These are phyloP conservation scores for Otus sunia DNA, from an alignment of 2,113 vertebrate species.

Conservation along the genomic window DNA sequence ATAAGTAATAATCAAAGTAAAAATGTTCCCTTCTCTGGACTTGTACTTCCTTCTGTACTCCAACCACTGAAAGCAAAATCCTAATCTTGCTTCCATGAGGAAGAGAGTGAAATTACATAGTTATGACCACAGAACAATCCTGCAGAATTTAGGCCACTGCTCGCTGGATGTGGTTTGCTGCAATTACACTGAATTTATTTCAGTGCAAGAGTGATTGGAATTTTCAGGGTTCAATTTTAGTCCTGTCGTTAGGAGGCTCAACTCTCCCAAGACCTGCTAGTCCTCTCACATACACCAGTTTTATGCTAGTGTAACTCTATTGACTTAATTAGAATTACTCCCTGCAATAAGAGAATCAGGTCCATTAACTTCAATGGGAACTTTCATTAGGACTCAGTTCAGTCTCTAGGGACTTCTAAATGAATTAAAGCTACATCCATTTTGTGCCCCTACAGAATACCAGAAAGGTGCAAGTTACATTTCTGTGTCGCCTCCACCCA, in stretches of 20 bases:
- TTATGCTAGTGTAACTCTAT: conserved; percentile 20
- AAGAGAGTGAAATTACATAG: background rate
- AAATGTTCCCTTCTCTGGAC: background rate
- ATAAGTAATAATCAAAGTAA: background rate
- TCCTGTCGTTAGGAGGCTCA: conserved; percentile 22
- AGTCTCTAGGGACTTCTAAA: conserved; percentile 13
- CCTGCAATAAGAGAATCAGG: conserved; percentile 49
- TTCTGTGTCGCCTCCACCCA: background rate
- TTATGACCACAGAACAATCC: background rate
- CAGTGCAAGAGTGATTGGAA: background rate
- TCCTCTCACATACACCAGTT: conserved; percentile 17
- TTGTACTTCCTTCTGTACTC: background rate
- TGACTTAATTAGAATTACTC: conserved; percentile 60
- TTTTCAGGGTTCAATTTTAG: conserved; percentile 30
- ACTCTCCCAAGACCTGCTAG: conserved; percentile 39
- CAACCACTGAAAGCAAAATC: background rate
- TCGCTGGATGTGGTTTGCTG: background rate
- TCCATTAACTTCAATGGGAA: conserved; percentile 64
- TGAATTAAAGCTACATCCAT: conserved; percentile 17
- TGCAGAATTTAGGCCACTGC: conserved; percentile 41
- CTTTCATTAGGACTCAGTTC: conserved; percentile 62
- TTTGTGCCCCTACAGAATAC: background rate
- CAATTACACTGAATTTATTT: conserved; percentile 16
- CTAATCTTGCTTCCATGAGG: background rate
- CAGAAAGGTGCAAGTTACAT: background rate